A percentile compares a stretch with the other conserved stretches of the same genome.
phyloP scores from a whole-genome alignment of 2,113 vertebrate species.

The Ciconia stormi region DNA sequence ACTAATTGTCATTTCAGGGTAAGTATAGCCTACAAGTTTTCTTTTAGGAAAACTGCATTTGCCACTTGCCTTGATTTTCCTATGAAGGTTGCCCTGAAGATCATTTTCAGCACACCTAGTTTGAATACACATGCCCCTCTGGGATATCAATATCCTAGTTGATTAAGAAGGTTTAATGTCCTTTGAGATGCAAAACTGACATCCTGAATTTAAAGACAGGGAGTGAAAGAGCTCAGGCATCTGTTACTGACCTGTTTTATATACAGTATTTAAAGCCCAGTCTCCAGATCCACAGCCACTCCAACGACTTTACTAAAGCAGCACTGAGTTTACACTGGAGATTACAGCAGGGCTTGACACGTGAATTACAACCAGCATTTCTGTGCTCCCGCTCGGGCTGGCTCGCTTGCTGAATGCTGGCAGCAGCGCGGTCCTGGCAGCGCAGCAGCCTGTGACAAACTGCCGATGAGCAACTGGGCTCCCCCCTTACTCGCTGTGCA shows the following conservation, averaged over 20 bases:
- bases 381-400: background rate
- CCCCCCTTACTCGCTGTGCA: background rate
- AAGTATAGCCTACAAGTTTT: background rate
- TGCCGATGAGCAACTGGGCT: rapidly evolving
- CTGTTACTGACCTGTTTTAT: background rate
- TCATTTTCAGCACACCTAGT: background rate
- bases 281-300: background rate
- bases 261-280: background rate
- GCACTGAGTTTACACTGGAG: background rate
- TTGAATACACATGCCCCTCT: background rate
- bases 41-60: background rate
- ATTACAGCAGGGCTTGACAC: background rate
- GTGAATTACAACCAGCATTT: background rate
- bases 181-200: background rate
- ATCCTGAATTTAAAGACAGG: background rate
- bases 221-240: background rate
- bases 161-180: background rate
- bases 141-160: background rate
- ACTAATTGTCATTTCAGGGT: background rate
- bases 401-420: background rate
- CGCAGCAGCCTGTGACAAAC: background rate
- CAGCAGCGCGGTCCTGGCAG: background rate
- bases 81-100: background rate
- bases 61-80: background rate
- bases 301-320: background rate